These are phyloP conservation scores for Rousettus madagascariensis DNA, from an alignment of 2,797 vertebrate species.

Conservation along the genomic window DNA sequence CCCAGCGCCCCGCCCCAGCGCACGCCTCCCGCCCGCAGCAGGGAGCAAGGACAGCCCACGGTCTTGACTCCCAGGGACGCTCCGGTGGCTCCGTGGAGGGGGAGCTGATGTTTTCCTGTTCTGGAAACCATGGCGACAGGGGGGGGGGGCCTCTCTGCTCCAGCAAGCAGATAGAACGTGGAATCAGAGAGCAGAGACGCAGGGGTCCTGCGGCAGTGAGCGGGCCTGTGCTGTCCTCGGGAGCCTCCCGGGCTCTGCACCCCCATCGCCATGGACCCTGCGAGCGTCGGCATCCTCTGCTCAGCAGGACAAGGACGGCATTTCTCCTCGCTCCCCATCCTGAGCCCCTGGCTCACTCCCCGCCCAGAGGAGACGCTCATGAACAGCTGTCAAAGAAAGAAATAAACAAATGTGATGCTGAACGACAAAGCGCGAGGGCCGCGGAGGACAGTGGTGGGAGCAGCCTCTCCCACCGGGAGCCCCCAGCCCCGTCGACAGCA, in stretches of 20 bases:
- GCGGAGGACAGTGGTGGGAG: rapidly evolving
- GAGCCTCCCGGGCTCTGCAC: rapidly evolving
- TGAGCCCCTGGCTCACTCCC: neutral
- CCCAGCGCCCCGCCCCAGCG: rapidly evolving
- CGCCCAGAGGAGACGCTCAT: rapidly evolving
- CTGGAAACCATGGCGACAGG: neutral
- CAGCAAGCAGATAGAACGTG: rapidly evolving
- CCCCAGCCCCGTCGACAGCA: rapidly evolving
- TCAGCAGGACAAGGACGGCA: neutral
- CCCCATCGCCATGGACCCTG: rapidly evolving
- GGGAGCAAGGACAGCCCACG: rapidly evolving
- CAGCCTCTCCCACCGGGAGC: no score
- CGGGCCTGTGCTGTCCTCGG: rapidly evolving
- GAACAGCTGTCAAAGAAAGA: rapidly evolving
- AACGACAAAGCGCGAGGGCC: rapidly evolving
- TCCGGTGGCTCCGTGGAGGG: neutral
- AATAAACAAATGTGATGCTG: rapidly evolving
- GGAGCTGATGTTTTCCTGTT: no score
- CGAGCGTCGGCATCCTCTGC: rapidly evolving
- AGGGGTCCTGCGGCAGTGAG: rapidly evolving
- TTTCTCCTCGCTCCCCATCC: neutral
- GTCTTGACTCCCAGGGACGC: neutral
- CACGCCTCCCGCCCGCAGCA: rapidly evolving
- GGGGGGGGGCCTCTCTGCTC: rapidly evolving
- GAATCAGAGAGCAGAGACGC: rapidly evolving